Evolutionary conservation across 2,113 vertebrate genomes (phyloP), one percentile per base, ranked within the genome.

Genomic region (Tachysurus fulvidraco): DNA sequence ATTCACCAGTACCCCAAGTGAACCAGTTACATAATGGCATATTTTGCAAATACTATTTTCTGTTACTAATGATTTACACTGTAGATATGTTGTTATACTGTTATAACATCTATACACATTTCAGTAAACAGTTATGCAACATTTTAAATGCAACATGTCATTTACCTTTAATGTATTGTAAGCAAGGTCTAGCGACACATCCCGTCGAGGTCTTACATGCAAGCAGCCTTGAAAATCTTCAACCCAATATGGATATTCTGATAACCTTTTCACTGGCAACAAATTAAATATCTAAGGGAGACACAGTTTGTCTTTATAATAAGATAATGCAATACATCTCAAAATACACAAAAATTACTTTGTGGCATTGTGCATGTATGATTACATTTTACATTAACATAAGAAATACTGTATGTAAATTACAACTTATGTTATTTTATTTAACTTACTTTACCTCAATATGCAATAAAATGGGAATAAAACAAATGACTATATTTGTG

Each of bases 101-200:
- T 30, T 7, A 52, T 50, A 65, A 74, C 19, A 74, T 52, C 25
- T 11, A 50, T n/a, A 14, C 50, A 55, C 57, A n/a, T n/a, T n/a
- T n/a, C n/a, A n/a, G n/a, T n/a, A n/a, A n/a, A n/a, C n/a, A n/a
- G n/a, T n/a, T n/a, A n/a, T n/a, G n/a, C n/a, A n/a, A 44, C 78
- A 59, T 77, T 55, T 55, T 23, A 78, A 21, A 60, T 13, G 0
- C 28, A 69, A 69, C 7, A 19, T 11, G 19, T 74, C 21, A 50
- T 60, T 16, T 90, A 95, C 94, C 92, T 89, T 77, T 50, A 95
- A 93, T 85, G 91, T 88, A 8, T 36, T 44, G 14, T 84, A 64
- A 28, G 88, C 84, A 21, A 79, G 84, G 69, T 83, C 41, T 3
- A 41, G 85, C 1, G 28, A 0, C 25, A 84, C 0, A 12, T 57